Evolutionary conservation across 2,113 vertebrate species (phyloP), one percentile per base, ranked within the genome.

Genomic region (Cygnus atratus): DNA sequence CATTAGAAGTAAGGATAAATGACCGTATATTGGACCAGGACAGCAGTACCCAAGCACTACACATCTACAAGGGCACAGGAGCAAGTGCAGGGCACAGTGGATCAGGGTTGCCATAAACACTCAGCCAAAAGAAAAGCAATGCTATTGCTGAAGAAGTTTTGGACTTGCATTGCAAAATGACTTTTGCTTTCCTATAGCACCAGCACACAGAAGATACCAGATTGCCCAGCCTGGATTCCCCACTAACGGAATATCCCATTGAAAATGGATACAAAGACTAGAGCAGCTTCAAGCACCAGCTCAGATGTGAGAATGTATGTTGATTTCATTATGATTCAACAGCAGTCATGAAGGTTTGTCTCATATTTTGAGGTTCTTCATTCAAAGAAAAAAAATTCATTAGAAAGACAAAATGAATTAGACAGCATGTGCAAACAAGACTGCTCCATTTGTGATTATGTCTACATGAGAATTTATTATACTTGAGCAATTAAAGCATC

Each of bases 291-390:
- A 57, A 84, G 87, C 43, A 94, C 12, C 8, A 70, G n/a, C 28
- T 92, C 88, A 91, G 37, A 72, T 75, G 33, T 72, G 19, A 87
- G 52, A 86, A 59, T 39, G 11, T 72, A 28, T 70, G n/a, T 91
- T 95, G 84, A 75, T 95, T 95, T 95, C 43, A 77, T 93, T 95
- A 84, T 50, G 41, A 95, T 91, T 97, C 93, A 91, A 80, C 11
- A 9, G 43, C 43, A 31, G 35, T 28, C 65, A 66, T n/a, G 29
- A 41, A 84, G 10, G 37, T 67, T 88, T 80, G n/a, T 65, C 63
- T 90, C 90, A 50, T 85, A 80, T 82, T 85, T 92, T 90, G 65
- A 65, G 41, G 46, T 75, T 91, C 21, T 59, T 29, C 37, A 20
- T 78, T 86, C 46, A 92, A 71, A 52, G 62, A 91, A 88, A 83